Conservation (phyloP, 2,113 vertebrate species). For the Blennius ocellaris region DNA sequence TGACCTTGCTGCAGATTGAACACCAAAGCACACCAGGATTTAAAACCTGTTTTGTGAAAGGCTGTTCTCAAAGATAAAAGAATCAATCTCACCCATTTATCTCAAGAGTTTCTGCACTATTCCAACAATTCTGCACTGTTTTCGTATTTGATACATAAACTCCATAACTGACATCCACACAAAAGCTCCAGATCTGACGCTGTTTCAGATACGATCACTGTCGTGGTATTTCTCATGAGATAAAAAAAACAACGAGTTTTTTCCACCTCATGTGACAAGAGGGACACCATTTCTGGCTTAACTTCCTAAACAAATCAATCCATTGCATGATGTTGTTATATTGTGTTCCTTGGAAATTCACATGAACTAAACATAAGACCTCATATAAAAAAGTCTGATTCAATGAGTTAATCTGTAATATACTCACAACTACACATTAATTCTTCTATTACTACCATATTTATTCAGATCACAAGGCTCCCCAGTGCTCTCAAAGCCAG, state of each 20-base stretch:
- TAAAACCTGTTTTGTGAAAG: too few species aligned
- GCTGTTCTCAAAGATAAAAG: not conserved
- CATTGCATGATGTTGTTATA: too few species aligned
- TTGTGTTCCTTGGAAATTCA: conserved; percentile 12
- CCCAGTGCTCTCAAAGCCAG: too few species aligned
- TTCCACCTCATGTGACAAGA: not conserved
- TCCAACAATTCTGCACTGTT: not conserved
- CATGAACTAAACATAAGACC: conserved; percentile 34
- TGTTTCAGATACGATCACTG: not conserved
- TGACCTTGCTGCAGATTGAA: not conserved
- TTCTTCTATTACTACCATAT: too few species aligned
- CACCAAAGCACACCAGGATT: not conserved
- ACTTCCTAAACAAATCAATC: not conserved
- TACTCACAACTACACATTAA: too few species aligned
- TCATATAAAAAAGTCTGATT: conserved; percentile 42
- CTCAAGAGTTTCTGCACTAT: not conserved
- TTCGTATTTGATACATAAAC: not conserved
- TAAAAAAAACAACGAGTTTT: not conserved
- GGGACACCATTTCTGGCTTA: not conserved
- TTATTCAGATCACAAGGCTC: too few species aligned
- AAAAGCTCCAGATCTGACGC: too few species aligned
- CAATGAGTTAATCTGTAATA: conserved; percentile 24
- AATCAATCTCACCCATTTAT: not conserved
- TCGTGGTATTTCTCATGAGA: not conserved
- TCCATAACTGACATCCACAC: not conserved